Evolutionary conservation across 2,113 vertebrate genomes (phyloP).

Genomic region (Edolisoma coerulescens): DNA sequence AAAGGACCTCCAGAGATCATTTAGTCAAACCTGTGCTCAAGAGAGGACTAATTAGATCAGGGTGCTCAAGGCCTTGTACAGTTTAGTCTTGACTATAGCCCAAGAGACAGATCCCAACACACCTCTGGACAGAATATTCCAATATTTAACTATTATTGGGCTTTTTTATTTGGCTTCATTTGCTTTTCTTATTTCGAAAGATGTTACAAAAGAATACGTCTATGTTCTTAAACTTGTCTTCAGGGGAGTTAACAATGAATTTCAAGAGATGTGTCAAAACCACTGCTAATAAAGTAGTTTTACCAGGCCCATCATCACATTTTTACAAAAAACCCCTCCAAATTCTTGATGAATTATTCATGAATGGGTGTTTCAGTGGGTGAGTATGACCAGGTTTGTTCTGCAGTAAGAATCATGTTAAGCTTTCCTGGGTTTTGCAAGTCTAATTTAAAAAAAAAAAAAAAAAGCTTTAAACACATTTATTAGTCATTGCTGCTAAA

Average conservation of each 20-base stretch:
- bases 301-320: background rate
- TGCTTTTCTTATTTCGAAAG: background rate
- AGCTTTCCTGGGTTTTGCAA: background rate
- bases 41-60: background rate
- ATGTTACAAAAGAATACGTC: background rate
- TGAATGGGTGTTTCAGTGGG: background rate
- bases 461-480: background rate
- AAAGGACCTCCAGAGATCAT: background rate
- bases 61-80: background rate
- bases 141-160: background rate
- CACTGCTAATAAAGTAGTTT: background rate
- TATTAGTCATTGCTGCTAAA: background rate
- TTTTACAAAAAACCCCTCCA: background rate
- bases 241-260: background rate
- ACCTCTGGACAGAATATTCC: background rate
- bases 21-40: background rate
- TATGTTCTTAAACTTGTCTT: background rate
- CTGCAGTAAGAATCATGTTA: background rate
- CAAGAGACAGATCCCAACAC: background rate
- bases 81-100: background rate
- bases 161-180: background rate
- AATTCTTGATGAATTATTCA: background rate
- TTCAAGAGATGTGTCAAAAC: background rate
- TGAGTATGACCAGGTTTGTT: background rate
- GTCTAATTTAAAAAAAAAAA: background rate